Evolutionary conservation across 2,888 invertebrate genomes (phyloP).

Genomic region (Yponomeuta malinellus): DNA sequence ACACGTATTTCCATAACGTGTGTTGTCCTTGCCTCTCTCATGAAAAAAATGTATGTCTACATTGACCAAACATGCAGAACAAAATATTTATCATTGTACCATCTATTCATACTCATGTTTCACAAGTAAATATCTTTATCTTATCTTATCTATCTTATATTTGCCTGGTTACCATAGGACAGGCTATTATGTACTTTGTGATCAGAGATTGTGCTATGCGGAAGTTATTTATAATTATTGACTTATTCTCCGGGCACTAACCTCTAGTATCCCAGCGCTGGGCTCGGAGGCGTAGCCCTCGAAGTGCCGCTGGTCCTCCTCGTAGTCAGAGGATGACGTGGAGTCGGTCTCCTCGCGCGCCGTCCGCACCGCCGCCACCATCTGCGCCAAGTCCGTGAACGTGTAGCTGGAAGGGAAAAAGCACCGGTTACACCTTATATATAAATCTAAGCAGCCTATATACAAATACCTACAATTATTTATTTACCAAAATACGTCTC

Average conservation of each 20-base stretch:
- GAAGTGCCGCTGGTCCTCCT: slow-evolving; percentile 82
- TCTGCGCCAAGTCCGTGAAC: slow-evolving; percentile 94
- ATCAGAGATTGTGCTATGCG: slow-evolving; percentile 49
- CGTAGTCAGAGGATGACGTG: slow-evolving; percentile 78
- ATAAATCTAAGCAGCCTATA: no score
- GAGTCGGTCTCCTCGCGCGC: slow-evolving; percentile 63
- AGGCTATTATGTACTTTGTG: slow-evolving; percentile 25
- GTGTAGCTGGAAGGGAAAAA: slow-evolving; percentile 77
- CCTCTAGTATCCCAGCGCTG: slow-evolving; percentile 66
- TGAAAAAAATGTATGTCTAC: no score
- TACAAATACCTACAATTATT: neutral
- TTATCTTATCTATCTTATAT: no score
- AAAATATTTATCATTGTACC: no score
- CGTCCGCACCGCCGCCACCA: slow-evolving; percentile 88
- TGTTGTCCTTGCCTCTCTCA: no score
- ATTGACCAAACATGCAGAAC: no score
- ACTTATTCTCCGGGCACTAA: slow-evolving; percentile 25
- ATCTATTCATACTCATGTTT: no score
- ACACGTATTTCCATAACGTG: no score
- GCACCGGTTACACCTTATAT: neutral
- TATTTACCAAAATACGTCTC: no score
- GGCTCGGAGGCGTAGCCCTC: slow-evolving; percentile 93
- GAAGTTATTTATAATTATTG: neutral
- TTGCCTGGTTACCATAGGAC: no score
- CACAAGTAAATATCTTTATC: no score